These are phyloP conservation scores for Choreutis nemorana DNA, from an alignment of 2,888 invertebrate genomes.

Conservation along the genomic window DNA sequence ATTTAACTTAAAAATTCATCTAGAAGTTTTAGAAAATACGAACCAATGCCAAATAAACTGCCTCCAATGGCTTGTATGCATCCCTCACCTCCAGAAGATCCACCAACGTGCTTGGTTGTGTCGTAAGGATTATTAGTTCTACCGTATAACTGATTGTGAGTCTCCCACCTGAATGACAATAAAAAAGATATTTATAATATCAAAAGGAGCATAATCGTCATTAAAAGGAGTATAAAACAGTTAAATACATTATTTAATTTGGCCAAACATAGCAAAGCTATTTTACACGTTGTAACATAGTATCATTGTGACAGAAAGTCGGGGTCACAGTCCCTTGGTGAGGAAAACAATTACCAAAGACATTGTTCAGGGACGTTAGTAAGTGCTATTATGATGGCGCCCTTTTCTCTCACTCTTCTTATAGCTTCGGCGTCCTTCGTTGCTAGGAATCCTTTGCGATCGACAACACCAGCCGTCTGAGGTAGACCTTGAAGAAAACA, in stretches of 20 bases:
- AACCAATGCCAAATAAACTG: constrained; percentile 87
- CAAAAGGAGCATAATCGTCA: too few species aligned
- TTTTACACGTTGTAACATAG: too few species aligned
- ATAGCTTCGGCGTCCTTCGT: constrained; percentile 79
- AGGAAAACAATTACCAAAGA: constrained; percentile 90
- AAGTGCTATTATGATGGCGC: constrained; percentile 87
- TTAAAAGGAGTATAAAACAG: too few species aligned
- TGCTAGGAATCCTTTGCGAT: constrained; percentile 71
- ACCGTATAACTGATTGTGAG: constrained; percentile 84
- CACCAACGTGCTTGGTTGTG: constrained; percentile 85
- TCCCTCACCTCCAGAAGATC: constrained; percentile 93
- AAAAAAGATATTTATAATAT: too few species aligned
- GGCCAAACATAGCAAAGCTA: too few species aligned
- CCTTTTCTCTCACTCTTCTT: constrained; percentile 75
- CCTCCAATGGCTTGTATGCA: constrained; percentile 78
- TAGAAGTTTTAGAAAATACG: too few species aligned
- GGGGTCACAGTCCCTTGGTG: too few species aligned
- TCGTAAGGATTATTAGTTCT: constrained; percentile 88
- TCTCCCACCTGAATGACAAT: constrained; percentile 84
- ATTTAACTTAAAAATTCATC: too few species aligned
- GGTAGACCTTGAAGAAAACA: constrained; percentile 70
- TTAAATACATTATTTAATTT: too few species aligned
- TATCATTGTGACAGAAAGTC: too few species aligned
- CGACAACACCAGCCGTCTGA: constrained; percentile 81
- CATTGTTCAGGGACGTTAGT: constrained; percentile 95